phyloP scores from a whole-genome alignment of 2,888 invertebrate genomes.

The Carabus problematicus region DNA sequence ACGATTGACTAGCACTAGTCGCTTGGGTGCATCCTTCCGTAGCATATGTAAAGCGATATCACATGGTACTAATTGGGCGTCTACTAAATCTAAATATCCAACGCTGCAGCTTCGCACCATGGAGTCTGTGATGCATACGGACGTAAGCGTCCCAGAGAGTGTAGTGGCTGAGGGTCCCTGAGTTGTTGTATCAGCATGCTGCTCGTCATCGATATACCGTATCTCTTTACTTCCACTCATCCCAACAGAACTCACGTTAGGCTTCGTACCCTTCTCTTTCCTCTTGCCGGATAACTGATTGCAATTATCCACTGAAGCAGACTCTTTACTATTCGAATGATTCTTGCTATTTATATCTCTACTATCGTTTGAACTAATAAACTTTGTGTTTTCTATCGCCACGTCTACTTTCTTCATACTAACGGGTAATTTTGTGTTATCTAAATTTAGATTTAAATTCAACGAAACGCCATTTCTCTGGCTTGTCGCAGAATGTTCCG shows the following conservation, averaged over 20 bases:
- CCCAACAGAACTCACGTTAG: conserved; percentile 49
- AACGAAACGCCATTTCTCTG: conserved; percentile 59
- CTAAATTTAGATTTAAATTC: conserved; percentile 66
- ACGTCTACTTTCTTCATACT: conserved; percentile 62
- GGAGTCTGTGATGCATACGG: conserved; percentile 66
- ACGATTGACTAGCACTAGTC: conserved; percentile 75
- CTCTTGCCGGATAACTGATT: conserved; percentile 45
- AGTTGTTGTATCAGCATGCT: conserved; percentile 44
- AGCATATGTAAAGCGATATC: conserved; percentile 76
- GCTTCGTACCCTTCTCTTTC: conserved; percentile 48
- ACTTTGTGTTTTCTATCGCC: conserved; percentile 44
- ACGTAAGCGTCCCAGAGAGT: conserved; percentile 56
- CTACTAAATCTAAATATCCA: conserved; percentile 85
- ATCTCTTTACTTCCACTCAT: conserved; percentile 54
- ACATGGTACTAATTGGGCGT: conserved; percentile 75
- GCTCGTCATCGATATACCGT: conserved; percentile 53
- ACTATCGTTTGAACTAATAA: conserved; percentile 8
- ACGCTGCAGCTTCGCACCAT: conserved; percentile 89
- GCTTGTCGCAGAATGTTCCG: conserved; percentile 54
- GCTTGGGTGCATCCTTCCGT: conserved; percentile 77
- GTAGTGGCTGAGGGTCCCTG: conserved; percentile 47
- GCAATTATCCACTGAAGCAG: conserved; percentile 24
- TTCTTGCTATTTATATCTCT: conserved; percentile 41
- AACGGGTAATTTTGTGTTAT: conserved; percentile 61
- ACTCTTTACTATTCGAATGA: conserved; percentile 21